Base-by-base conservation (phyloP, 2,888 invertebrate species). In the Amiota communis region DNA sequence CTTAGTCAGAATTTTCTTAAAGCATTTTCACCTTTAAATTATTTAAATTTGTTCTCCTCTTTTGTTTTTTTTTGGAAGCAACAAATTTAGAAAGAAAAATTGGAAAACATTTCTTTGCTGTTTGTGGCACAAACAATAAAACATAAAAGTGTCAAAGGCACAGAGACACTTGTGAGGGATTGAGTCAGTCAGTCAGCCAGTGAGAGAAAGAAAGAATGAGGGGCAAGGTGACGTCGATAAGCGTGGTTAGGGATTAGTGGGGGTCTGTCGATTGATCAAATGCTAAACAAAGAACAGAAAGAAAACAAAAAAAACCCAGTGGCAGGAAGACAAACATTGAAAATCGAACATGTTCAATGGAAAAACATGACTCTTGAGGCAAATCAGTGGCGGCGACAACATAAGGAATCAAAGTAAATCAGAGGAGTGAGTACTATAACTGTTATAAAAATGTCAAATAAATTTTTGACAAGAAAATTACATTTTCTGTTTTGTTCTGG, bases 371-470 rank as follows among this genome's bases (percentile, higher is more conserved):
- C 20, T 15, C 20, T 15, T 59, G 59, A 59, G 11, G 20, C 9
- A 59, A 59, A 15, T 20, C 59, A 72, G 59, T 11, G 59, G 59
- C 20, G n/a, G 59, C 59, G 56, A 73, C 4, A 36, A 36, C 36
- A 36, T 36, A 36, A 36, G 36, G 61, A 74, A 75, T 80, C 79
- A 80, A 79, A 76, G 80, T 70, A 73, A 72, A 77, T 79, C 78
- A 74, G 76, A 78, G 80, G 79, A 36, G 36, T 36, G 36, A 61
- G 15, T 23, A n/a, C 23, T 23, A 47, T 15, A 13, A 46, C 12
- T 20, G 65, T 17, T 68, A 12, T 65, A 48, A 74, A 63, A 71
- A 68, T 71, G 67, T 74, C 71, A 67, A 56, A 70, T 70, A 70
- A 70, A 70, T 70, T 59, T n/a, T 20, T 20, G 17, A 20, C 20